These are phyloP conservation scores for Mastacembelus armatus DNA, from an alignment of 2,797 vertebrate species.

Conservation along the genomic window DNA sequence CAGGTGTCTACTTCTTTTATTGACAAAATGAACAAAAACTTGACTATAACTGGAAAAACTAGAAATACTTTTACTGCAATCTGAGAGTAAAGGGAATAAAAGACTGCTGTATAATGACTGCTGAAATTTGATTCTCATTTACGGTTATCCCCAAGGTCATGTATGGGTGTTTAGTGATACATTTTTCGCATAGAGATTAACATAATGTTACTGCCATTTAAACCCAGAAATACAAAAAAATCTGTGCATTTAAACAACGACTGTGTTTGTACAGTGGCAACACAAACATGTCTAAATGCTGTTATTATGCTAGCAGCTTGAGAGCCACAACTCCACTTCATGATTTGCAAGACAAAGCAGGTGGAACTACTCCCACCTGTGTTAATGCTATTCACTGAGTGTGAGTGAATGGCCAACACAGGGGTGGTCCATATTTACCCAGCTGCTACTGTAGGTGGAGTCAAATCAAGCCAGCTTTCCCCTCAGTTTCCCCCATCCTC, in stretches of 20 bases:
- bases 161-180: neutral
- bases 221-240: neutral
- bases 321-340: constrained; percentile 15
- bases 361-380: constrained; percentile 40
- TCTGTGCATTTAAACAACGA: neutral
- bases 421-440: constrained; percentile 50
- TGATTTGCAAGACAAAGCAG: constrained; percentile 48
- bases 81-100: no score
- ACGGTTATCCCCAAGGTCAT: neutral
- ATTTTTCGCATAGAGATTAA: neutral
- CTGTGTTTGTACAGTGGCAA: neutral
- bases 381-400: constrained; percentile 40
- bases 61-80: no score
- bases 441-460: constrained; percentile 53
- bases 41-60: neutral
- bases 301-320: constrained; percentile 16
- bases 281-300: constrained; percentile 5
- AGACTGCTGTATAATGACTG: neutral
- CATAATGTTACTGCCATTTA: neutral
- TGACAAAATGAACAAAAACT: neutral
- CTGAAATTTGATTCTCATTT: neutral
- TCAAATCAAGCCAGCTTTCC: constrained; percentile 28
- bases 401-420: constrained; percentile 32
- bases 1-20: neutral
- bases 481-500: constrained; percentile 35